phyloP scores from a whole-genome alignment of 2,888 invertebrate genomes.

The Miltochrista miniata region DNA sequence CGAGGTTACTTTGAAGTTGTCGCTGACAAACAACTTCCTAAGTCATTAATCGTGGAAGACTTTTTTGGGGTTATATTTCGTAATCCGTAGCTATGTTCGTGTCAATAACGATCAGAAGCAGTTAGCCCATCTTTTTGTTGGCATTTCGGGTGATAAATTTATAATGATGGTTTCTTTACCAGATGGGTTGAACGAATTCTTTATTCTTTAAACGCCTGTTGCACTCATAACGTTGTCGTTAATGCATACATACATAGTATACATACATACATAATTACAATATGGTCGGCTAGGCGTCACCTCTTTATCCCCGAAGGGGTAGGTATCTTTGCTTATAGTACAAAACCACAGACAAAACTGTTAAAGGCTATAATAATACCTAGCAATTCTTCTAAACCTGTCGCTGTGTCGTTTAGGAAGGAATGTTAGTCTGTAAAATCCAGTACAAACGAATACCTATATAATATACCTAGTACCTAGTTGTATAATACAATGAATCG shows the following conservation, averaged over 20 bases:
- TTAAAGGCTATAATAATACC: no score
- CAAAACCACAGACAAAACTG: no score
- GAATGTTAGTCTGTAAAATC: background rate
- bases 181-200: background rate
- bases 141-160: constrained; percentile 10
- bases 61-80: constrained; percentile 14
- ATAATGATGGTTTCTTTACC: constrained; percentile 1
- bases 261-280: no score
- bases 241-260: no score
- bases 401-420: no score
- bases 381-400: no score
- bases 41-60: constrained; percentile 20
- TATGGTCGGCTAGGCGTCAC: no score
- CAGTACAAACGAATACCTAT: background rate
- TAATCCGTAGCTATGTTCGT: constrained; percentile 13
- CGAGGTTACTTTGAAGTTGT: constrained; percentile 48
- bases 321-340: no score
- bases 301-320: no score
- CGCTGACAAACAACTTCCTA: constrained; percentile 49
- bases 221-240: no score
- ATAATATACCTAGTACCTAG: no score
- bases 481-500: constrained; percentile 1
- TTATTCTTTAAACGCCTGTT: no score
- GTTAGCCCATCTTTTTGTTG: constrained; percentile 12
- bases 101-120: constrained; percentile 11